Base-by-base conservation (phyloP, 2,888 invertebrate species). In the Drosophila greeni region DNA sequence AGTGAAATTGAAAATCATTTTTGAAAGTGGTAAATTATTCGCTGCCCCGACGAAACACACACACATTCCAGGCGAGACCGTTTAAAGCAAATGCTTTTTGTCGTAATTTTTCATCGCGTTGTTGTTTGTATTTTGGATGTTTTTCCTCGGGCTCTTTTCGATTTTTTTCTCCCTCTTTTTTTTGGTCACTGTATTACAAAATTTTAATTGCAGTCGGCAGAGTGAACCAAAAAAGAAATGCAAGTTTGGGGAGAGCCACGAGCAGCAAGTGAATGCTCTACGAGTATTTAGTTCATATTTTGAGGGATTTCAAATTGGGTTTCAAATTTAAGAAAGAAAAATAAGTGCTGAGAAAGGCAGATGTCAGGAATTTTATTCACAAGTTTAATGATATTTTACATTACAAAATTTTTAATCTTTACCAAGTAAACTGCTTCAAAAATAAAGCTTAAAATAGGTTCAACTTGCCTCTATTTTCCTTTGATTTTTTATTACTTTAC, bases 1-100 rank as follows among this genome's bases (percentile, higher is more conserved):
- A 77, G 84, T 72, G 84, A 84, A 81, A 81, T 77, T 84, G 84
- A 71, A 81, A 82, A 75, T 80, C 61, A 66, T 74, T 75, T 61
- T 79, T 77, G 78, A 84, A 84, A 84, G 81, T 74, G 76, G 70
- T 81, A 70, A 81, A 72, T 83, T 78, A 83, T 83, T 80, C 66
- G 64, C 47, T 75, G 70, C 73, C 82, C 73, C 45, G 9, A 3
- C 18, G 7, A 12, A 31, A 3, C 24, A 70, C 72, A 72, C 66
- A 70, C 74, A 68, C 66, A 84, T 84, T 82, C 84, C 79, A 69
- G 58, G 68, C 64, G 73, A 47, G 45, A 66, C 81, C 78, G 66
- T 73, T 82, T 75, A 72, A 65, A 70, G 74, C 76, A 69, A 81
- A 75, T 74, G 69, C 52, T 45, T 67, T 62, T 75, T 74, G 82